Percentiles rank a stretch among this genome's conserved stretches.
phyloP scores from a whole-genome alignment of 2,888 invertebrate species.

The Oligia strigilis region DNA sequence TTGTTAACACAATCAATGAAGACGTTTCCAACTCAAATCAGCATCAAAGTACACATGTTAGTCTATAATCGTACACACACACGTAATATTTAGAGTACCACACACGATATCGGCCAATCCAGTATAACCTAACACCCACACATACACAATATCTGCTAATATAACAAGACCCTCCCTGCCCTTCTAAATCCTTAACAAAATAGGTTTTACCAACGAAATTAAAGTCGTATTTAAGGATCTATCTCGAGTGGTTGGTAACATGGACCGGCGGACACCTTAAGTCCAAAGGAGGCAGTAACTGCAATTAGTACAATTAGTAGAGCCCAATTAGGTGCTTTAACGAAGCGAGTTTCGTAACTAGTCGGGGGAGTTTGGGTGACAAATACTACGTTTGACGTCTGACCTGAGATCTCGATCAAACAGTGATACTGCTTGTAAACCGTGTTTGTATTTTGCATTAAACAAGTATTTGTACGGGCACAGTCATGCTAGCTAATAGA shows the following conservation, averaged over 20 bases:
- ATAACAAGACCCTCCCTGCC: conserved; percentile 56
- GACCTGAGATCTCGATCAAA: conserved; percentile 81
- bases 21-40: conserved; percentile 72
- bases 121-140: conserved; percentile 55
- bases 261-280: conserved; percentile 80
- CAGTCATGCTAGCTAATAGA: conserved; percentile 47
- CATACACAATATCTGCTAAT: conserved; percentile 58
- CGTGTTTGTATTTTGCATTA: conserved; percentile 76
- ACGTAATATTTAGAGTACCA: conserved; percentile 44
- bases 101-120: conserved; percentile 58
- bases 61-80: conserved; percentile 63
- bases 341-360: conserved; percentile 86
- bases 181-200: conserved; percentile 63
- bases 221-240: conserved; percentile 61
- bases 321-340: conserved; percentile 88
- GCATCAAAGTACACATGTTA: conserved; percentile 69
- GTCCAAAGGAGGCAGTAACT: conserved; percentile 84
- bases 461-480: conserved; percentile 47
- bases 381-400: conserved; percentile 84
- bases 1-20: conserved; percentile 85
- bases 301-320: conserved; percentile 87
- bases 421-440: conserved; percentile 73
- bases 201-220: conserved; percentile 62
- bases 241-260: conserved; percentile 61
- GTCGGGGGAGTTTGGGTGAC: conserved; percentile 81